Evolutionary conservation across 2,888 invertebrate genomes (phyloP), one percentile per base, ranked within the genome.

Genomic region (Thelaira solivaga): DNA sequence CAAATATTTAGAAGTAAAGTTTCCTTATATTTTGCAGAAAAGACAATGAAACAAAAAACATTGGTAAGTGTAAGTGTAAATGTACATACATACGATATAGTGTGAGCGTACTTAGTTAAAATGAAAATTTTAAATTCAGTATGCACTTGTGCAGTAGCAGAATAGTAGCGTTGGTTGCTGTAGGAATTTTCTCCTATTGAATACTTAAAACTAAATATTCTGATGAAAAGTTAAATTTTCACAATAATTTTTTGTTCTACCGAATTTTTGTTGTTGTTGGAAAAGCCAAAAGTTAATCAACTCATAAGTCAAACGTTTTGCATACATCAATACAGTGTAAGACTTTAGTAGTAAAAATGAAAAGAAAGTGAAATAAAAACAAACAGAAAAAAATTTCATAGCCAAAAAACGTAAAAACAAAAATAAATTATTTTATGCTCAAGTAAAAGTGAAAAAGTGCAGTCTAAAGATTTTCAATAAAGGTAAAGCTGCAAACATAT

Each of bases 271-370:
- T 16, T 62, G 62, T 64, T 51, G 18, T 49, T 57, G 29, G 45
- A 73, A 65, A 71, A 73, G 80, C 79, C 65, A 80, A 80, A 80
- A 80, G 79, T 76, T 81, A 79, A 81, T 81, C 80, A 81, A 81
- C 74, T 76, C 76, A 76, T 75, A 79, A 76, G 81, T 80, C 80
- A 81, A 81, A 78, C 76, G 69, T 24, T 64, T 55, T 75, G 36
- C 11, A 55, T 39, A 34, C 61, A 61, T 45, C 59, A 65, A 59
- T 51, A 59, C 13, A 20, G 31, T 36, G 2, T 36, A 1, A 11
- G 29, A 24, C n/a, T 24, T 55, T 8, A 24, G 36, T 10, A 8
- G 1, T 0, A 31, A n/a, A 29, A 18, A 18, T 22, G 10, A 16
- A 22, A 55, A 8, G 22, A 18, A 1, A 29, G 7, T 29, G 13